Evolutionary conservation across 2,888 invertebrate species (phyloP).

Genomic region (Apamea sordens): DNA sequence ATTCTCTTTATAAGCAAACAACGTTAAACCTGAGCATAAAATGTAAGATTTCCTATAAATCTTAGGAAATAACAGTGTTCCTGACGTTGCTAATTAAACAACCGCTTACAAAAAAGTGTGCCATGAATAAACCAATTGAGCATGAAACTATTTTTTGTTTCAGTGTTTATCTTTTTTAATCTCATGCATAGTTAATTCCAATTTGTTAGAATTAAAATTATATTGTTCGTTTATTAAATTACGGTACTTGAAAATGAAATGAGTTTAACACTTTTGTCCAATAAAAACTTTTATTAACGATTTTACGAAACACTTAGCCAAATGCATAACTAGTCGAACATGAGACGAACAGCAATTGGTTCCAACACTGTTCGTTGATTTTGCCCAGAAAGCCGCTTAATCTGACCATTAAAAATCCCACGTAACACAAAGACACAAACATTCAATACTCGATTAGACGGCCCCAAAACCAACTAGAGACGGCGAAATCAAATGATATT

Average conservation of each 20-base stretch:
- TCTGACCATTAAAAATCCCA: conserved; percentile 8
- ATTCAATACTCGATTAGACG: conserved; percentile 20
- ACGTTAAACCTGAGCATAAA: conserved; percentile 14
- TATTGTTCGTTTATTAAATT: conserved; percentile 29
- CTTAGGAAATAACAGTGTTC: conserved; percentile 44
- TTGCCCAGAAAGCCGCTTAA: neutral
- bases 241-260: conserved; percentile 14
- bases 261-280: neutral
- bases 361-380: neutral
- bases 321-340: neutral
- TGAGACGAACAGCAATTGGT: neutral
- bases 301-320: neutral
- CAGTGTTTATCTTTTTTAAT: conserved; percentile 46
- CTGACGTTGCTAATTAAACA: conserved; percentile 47
- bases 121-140: conserved; percentile 60
- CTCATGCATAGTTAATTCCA: conserved; percentile 55
- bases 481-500: conserved; percentile 35
- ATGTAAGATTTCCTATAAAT: conserved; percentile 35
- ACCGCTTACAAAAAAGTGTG: conserved; percentile 35
- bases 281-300: neutral
- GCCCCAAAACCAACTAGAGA: conserved; percentile 14
- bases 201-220: conserved; percentile 32
- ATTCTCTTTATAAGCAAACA: conserved; percentile 5
- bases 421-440: conserved; percentile 9
- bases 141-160: conserved; percentile 51